phyloP scores from a whole-genome alignment of 2,797 vertebrate genomes.

The Aphelocoma californica region DNA sequence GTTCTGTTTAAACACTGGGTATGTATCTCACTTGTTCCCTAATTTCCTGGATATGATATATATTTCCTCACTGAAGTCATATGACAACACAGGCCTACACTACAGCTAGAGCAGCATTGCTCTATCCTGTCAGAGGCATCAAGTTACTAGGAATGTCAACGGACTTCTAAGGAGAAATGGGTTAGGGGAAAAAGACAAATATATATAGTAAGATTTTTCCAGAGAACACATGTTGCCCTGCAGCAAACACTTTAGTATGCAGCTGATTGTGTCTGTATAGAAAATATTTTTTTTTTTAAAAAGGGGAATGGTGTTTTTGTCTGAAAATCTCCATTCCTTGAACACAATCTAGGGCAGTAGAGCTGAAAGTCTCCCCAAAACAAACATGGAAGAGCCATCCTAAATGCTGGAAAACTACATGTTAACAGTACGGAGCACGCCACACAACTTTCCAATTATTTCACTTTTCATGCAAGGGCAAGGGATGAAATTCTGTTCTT shows the following conservation, averaged over 20 bases:
- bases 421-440: neutral
- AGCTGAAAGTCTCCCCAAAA: neutral
- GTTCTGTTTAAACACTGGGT: neutral
- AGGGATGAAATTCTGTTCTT: neutral
- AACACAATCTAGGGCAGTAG: neutral
- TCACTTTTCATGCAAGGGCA: neutral
- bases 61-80: conserved; percentile 36
- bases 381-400: neutral
- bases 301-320: neutral
- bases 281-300: neutral
- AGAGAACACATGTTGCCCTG: neutral
- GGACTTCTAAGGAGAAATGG: neutral
- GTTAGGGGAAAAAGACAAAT: conserved; percentile 16
- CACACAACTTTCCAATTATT: neutral
- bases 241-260: neutral
- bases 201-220: neutral
- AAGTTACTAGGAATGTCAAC: conserved; percentile 54
- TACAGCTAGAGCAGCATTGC: neutral
- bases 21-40: conserved; percentile 38
- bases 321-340: neutral
- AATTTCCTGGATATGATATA: conserved; percentile 43
- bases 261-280: neutral
- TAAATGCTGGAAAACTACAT: neutral
- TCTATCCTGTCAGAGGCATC: conserved; percentile 50
- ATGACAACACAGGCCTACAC: neutral